These are phyloP conservation scores for Mamestra configurata DNA, from an alignment of 1,140 invertebrate genomes.

Conservation along the genomic window DNA sequence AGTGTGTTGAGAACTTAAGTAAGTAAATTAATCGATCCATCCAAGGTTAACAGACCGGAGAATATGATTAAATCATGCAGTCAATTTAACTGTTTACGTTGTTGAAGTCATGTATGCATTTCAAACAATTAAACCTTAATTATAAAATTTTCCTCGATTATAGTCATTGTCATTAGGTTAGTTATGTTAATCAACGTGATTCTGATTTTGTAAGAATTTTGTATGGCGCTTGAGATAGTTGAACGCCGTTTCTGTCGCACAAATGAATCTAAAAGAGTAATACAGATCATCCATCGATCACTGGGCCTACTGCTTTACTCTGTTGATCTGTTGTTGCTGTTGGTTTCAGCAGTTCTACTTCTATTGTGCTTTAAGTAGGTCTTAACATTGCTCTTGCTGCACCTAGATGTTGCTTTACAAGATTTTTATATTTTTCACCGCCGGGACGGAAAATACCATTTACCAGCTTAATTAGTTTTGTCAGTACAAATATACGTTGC, in stretches of 20 bases:
- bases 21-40: neutral
- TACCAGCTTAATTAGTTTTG: too few relatives aligned
- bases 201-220: neutral
- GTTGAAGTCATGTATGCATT: neutral
- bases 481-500: neutral
- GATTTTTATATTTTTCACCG: too few relatives aligned
- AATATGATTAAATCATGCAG: conserved; percentile 7
- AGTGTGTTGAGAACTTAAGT: neutral
- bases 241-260: too few relatives aligned
- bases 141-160: conserved; percentile 1
- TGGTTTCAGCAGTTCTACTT: too few relatives aligned
- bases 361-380: too few relatives aligned
- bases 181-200: neutral
- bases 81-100: conserved; percentile 8
- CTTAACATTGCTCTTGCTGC: too few relatives aligned
- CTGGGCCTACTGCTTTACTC: too few relatives aligned
- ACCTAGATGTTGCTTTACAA: too few relatives aligned
- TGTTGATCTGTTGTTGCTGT: too few relatives aligned
- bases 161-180: neutral
- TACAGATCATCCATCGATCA: too few relatives aligned
- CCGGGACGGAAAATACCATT: too few relatives aligned
- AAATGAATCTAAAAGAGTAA: too few relatives aligned
- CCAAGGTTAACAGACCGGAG: neutral
- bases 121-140: neutral
- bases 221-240: neutral